Conservation (phyloP, 2,888 invertebrate genomes). For the Orchesellides sinensis region DNA sequence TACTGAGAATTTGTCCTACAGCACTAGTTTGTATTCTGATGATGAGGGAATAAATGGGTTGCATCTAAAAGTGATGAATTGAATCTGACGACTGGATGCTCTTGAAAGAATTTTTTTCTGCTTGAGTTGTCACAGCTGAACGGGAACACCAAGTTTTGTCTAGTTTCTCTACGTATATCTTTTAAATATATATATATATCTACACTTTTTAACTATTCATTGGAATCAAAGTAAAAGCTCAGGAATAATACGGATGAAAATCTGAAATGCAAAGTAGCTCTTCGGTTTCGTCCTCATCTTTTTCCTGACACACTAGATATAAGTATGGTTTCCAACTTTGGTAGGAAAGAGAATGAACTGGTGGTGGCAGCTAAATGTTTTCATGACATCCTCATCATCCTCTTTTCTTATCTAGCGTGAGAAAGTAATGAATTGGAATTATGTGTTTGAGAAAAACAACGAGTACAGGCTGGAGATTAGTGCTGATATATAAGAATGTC, state of each 20-base stretch:
- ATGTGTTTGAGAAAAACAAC: slow-evolving; percentile 4
- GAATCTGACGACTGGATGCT: slow-evolving; percentile 59
- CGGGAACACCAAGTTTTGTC: slow-evolving; percentile 27
- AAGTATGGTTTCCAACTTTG: background rate
- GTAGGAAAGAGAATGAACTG: slow-evolving; percentile 17
- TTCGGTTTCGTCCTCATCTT: background rate
- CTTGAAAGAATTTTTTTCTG: slow-evolving; percentile 50
- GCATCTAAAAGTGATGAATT: slow-evolving; percentile 53
- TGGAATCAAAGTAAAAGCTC: slow-evolving; percentile 38
- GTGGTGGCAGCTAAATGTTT: slow-evolving; percentile 63
- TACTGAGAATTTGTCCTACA: background rate
- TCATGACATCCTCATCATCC: slow-evolving; percentile 65
- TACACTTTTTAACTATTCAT: slow-evolving; percentile 1
- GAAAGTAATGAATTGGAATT: slow-evolving; percentile 65
- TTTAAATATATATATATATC: too few species aligned
- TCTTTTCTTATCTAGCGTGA: slow-evolving; percentile 65
- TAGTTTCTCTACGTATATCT: slow-evolving; percentile 19
- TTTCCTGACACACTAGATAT: background rate
- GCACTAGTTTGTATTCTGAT: background rate
- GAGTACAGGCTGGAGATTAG: too few species aligned
- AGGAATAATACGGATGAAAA: slow-evolving; percentile 34
- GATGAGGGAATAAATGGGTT: slow-evolving; percentile 16
- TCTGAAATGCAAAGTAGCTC: slow-evolving; percentile 58
- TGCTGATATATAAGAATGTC: background rate
- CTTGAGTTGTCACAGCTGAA: slow-evolving; percentile 25